Base-by-base conservation (phyloP, 2,113 vertebrate species). In the Mustela lutreola region DNA sequence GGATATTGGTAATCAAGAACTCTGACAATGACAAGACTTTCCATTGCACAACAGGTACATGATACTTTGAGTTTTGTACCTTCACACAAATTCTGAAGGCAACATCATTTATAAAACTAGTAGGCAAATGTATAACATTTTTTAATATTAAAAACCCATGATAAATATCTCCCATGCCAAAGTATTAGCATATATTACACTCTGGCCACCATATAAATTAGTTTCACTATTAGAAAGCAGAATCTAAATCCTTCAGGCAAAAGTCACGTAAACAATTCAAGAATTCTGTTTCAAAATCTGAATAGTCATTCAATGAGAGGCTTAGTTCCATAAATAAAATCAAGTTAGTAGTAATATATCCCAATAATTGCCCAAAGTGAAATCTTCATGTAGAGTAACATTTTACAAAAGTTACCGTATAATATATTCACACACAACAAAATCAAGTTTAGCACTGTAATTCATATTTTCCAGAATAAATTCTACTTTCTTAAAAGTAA, bases 101-200 rank as follows among this genome's bases (percentile, higher is more conserved):
- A 98, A 58, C 71, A 88, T 89, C 93, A 97, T 96, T 98, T 98
- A 96, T 58, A 98, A 96, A 95, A 97, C 93, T 98, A 96, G 95
- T 97, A 98, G 98, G 96, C 96, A 99, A 98, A 98, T 97, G 83
- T 97, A 94, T 97, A 98, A 98, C 97, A 98, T 98, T 98, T 98
- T 98, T 96, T 95, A 97, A 94, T 98, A 97, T 98, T 98, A 98
- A 97, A 98, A 95, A 93, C 39, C 95, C 97, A 94, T 96, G 97
- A 91, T 98, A 98, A 98, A 98, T 98, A 98, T 97, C 98, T 97
- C 97, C 95, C 19, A 98, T 84, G 97, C 97, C 97, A 95, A 98
- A 98, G 98, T 96, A 96, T 87, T 97, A 98, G 94, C 95, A 98
- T 98, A 98, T 97, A 97, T 91, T 97, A 98, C 96, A 98, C 98